Base-by-base conservation (phyloP, 2,113 vertebrate genomes). In the Bubo blakistoni region DNA sequence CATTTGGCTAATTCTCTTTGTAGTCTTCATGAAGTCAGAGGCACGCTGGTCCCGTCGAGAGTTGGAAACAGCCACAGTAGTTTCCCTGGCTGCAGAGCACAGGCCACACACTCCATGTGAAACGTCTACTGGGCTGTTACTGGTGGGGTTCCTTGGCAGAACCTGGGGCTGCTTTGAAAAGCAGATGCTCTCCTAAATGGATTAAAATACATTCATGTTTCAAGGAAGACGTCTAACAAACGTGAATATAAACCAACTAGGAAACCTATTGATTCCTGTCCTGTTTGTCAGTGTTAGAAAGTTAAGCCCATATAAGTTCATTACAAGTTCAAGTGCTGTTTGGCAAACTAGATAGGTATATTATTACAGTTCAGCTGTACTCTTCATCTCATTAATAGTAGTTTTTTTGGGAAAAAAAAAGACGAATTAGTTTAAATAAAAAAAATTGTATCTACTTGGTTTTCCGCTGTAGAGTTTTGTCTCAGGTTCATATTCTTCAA, bases 271-370 rank as follows among this genome's bases (percentile, higher is more conserved):
- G 77, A 55, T 55, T 93, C 42, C 52, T 76, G 27, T 38, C 71
- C 42, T 62, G 55, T 90, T 88, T 66, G 66, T 70, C 72, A 27
- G 1, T 34, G 63, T 59, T 67, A 62, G 38, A 59, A 81, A 86
- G n/a, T 90, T 47, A 81, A 83, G 24, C 73, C 44, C 34, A 2
- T 27, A 9, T 18, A 81, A 78, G 72, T 93, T 95, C 70, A 72
- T 69, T 55, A 70, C 27, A 78, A 70, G 78, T 92, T 88, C 82
- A 88, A 74, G 82, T 70, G 82, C 82, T 78, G 51, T 42, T 96
- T 71, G 67, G 55, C 55, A 74, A 63, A 70, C 17, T 6, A 49
- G 71, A 13, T 38, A 61, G 62, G 25, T 62, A 1, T 49, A 22
- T 83, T 57, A 29, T 55, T 83, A 16, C n/a, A 62, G 25, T 66